phyloP scores from a whole-genome alignment of 2,113 vertebrate genomes.

The Delphinapterus leucas region DNA sequence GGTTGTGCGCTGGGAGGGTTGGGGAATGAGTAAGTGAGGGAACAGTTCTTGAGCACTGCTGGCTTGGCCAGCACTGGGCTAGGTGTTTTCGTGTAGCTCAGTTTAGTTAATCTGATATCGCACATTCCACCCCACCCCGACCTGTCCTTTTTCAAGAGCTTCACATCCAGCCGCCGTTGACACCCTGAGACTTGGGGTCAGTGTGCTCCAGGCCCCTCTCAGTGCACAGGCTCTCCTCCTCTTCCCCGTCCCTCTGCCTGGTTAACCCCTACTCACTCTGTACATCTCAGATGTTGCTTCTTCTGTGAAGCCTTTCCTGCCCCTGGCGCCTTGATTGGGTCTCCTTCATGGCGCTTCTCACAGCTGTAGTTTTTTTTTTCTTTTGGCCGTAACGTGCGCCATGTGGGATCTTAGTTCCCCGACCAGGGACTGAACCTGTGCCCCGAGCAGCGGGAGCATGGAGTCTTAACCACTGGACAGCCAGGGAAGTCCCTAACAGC shows the following conservation, averaged over 20 bases:
- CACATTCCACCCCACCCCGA: neutral
- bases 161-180: neutral
- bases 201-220: neutral
- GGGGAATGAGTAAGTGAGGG: neutral
- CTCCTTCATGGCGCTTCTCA: neutral
- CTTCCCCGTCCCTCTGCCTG: rapidly evolving
- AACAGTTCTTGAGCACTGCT: neutral
- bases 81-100: neutral
- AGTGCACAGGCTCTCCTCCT: neutral
- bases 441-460: neutral
- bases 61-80: neutral
- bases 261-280: neutral
- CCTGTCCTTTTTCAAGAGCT: neutral
- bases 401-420: neutral
- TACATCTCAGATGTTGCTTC: neutral
- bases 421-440: neutral
- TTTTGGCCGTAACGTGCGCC: neutral
- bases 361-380: neutral
- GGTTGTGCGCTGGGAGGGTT: neutral
- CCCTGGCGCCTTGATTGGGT: too few relatives aligned
- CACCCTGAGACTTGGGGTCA: neutral
- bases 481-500: neutral
- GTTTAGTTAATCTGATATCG: neutral
- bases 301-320: neutral
- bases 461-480: neutral